A percentile compares a stretch with the other conserved stretches of the same genome.
Evolutionary conservation across 2,113 vertebrate genomes (phyloP).

Genomic region (Heterocephalus glaber): DNA sequence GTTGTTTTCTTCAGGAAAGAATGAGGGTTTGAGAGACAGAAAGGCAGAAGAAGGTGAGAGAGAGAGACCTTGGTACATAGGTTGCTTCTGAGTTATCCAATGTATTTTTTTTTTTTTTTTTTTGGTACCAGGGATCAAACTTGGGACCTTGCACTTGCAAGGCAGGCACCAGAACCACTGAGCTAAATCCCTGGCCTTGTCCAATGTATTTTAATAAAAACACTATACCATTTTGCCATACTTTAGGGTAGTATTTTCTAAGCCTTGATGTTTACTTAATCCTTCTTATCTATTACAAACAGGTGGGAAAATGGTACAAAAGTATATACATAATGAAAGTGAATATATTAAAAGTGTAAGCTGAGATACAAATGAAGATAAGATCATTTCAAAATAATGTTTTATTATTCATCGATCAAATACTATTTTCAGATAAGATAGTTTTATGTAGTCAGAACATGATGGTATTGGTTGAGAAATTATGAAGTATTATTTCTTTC

Average conservation of each 20-base stretch:
- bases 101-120: too few relatives aligned
- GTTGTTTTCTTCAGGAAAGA: background rate
- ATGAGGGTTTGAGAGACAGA: background rate
- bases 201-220: background rate
- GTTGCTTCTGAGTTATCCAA: background rate
- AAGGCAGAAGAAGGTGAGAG: background rate
- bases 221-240: background rate
- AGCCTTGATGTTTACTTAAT: background rate
- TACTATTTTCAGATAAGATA: background rate
- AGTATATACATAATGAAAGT: too few relatives aligned
- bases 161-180: too few relatives aligned
- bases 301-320: background rate
- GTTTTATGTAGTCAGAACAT: background rate
- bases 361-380: background rate
- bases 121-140: too few relatives aligned
- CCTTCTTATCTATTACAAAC: background rate
- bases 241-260: background rate
- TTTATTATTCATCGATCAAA: background rate
- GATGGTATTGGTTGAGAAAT: background rate
- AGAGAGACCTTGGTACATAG: background rate
- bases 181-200: too few relatives aligned
- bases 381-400: constrained; percentile 9
- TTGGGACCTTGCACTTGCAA: too few relatives aligned
- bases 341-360: background rate
- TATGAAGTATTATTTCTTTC: background rate